Conservation (phyloP, 2,113 vertebrate species). For the Carassius carassius region DNA sequence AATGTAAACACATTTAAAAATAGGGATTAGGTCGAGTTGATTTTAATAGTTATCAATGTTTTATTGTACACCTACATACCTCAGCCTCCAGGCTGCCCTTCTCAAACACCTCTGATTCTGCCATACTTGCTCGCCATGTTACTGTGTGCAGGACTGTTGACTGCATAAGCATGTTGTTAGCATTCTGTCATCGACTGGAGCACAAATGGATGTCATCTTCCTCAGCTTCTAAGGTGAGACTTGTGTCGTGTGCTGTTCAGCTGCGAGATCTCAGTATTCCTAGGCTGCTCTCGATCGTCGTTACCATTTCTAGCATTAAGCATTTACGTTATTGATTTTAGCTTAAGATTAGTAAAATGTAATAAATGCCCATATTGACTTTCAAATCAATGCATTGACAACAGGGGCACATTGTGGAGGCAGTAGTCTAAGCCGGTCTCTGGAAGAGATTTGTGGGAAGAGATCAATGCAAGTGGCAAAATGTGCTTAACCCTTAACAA, state of each 20-base stretch:
- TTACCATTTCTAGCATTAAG: conserved; percentile 14
- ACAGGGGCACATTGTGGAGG: conserved; percentile 27
- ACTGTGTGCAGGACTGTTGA: conserved; percentile 2
- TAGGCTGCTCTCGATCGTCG: neutral
- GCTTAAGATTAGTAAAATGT: conserved; percentile 39
- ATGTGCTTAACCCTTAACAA: conserved; percentile 30
- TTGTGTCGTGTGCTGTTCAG: conserved; percentile 30
- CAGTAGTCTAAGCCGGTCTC: conserved; percentile 26
- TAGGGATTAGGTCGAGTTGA: neutral
- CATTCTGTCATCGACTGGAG: conserved; percentile 24
- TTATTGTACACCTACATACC: neutral
- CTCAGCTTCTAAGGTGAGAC: conserved; percentile 13
- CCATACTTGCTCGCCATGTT: neutral
- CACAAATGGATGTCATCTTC: conserved; percentile 38
- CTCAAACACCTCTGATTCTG: conserved; percentile 2
- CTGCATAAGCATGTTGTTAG: conserved; percentile 43
- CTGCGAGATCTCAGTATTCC: conserved; percentile 19
- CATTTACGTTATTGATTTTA: conserved; percentile 43
- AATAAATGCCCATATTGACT: conserved; percentile 44
- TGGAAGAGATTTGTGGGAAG: conserved; percentile 35
- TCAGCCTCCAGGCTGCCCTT: conserved; percentile 2
- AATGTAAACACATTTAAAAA: conserved; percentile 4
- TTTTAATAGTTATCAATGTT: neutral
- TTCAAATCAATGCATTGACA: conserved; percentile 47
- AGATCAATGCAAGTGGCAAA: conserved; percentile 34